Percentiles rank a stretch among this genome's conserved stretches.
These are phyloP conservation scores for Anarrhichthys ocellatus DNA, from an alignment of 2,113 vertebrate species.

Conservation along the genomic window DNA sequence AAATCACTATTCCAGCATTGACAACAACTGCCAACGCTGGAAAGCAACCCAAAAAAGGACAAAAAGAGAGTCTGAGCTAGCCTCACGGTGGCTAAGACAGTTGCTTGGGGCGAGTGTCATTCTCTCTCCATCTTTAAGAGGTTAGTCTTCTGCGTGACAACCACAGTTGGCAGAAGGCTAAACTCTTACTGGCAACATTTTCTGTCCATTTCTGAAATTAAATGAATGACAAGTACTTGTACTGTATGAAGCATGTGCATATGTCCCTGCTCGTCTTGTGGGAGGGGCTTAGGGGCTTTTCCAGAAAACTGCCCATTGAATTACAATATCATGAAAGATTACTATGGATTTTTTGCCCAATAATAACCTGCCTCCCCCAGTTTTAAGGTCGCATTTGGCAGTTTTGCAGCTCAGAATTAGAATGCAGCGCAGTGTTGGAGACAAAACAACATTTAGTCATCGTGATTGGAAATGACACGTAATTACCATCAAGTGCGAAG, in stretches of 20 bases:
- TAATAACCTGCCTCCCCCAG: background rate
- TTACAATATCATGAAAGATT: background rate
- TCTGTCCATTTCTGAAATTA: background rate
- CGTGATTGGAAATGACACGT: constrained; percentile 70
- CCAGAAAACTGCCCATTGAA: background rate
- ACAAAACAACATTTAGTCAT: constrained; percentile 63
- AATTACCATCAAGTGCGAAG: constrained; percentile 73
- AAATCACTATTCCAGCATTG: background rate
- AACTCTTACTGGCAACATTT: background rate
- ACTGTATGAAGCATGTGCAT: background rate
- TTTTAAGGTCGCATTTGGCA: constrained; percentile 9
- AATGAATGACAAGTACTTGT: background rate
- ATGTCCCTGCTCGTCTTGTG: background rate
- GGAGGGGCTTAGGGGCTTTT: background rate
- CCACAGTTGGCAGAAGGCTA: background rate
- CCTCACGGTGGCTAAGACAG: background rate
- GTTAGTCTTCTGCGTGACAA: background rate
- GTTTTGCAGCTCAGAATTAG: constrained; percentile 29
- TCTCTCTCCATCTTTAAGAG: background rate
- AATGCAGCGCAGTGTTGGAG: constrained; percentile 37
- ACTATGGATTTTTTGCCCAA: background rate
- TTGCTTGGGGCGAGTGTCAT: background rate
- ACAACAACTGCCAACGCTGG: background rate
- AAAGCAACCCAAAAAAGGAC: background rate
- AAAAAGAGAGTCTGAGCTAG: background rate